phyloP scores from a whole-genome alignment of 1,140 invertebrate genomes.

The Zeugodacus cucurbitae region DNA sequence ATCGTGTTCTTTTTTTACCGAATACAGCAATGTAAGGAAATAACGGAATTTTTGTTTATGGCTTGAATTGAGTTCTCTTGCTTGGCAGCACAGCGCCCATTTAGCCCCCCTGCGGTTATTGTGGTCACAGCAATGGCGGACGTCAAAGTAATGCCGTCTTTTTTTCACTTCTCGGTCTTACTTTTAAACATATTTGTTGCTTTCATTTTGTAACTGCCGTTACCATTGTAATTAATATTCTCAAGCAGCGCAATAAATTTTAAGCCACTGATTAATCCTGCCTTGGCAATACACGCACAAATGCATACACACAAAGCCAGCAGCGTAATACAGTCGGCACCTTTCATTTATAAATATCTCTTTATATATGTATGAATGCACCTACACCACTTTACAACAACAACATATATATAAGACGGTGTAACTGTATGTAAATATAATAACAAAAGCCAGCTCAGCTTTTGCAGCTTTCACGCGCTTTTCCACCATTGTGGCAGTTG shows the following conservation, averaged over 20 bases:
- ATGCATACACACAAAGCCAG: background rate
- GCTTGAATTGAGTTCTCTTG: slow-evolving; percentile 4
- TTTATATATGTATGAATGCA: background rate
- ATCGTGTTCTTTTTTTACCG: no score
- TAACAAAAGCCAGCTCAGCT: background rate
- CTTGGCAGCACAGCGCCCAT: background rate
- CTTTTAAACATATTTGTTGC: background rate
- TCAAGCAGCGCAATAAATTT: slow-evolving; percentile 44
- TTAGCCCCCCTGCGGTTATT: background rate
- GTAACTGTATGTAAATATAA: background rate
- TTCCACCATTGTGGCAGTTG: background rate
- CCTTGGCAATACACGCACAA: background rate
- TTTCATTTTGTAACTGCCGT: background rate
- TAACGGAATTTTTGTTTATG: background rate
- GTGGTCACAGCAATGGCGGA: background rate
- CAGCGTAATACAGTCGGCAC: background rate
- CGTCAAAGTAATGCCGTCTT: background rate
- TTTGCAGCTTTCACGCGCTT: background rate
- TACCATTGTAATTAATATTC: slow-evolving; percentile 43
- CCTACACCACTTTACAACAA: background rate
- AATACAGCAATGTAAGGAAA: background rate
- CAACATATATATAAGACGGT: background rate
- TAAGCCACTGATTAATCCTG: slow-evolving; percentile 44
- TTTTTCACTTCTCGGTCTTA: background rate
- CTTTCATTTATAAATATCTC: background rate